Base-by-base conservation (phyloP, 2,888 invertebrate genomes). In the Ecliptopera silaceata region DNA sequence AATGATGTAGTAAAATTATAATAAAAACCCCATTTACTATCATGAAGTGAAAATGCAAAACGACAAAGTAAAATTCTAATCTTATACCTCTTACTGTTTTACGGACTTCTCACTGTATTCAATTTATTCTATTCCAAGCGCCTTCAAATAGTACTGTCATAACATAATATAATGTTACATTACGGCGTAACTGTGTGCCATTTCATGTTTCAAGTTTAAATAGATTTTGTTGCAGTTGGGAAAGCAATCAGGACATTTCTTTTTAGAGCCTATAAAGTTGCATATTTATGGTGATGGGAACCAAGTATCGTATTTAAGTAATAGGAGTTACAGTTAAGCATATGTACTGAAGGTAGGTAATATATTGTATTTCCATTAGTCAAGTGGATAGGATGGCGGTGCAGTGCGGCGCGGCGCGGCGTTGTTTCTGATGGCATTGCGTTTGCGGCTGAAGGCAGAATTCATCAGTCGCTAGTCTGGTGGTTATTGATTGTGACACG, bases 401-500 rank as follows among this genome's bases (percentile, higher is more conserved):
- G 56, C 59, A 6, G 38, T 17, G 11, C 18, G 17, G 43, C 34
- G 61, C 48, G 34, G 20, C 34, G 38, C 36, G 59, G 61, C 54
- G 49, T 44, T 47, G 36, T 31, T 34, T 59, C 32, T 58, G 60
- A 58, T 51, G 56, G 58, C 15, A 53, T 32, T 52, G 59, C 41
- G 46, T 50, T 32, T 52, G 59, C 41, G 46, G 55, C 58, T 55
- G 60, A 57, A 62, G 72, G 77, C 67, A 70, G 71, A 75, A 83
- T 79, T 77, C 78, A 82, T 81, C 79, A 79, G 78, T 68, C 50
- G 72, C 69, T 61, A 61, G 75, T 70, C 63, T 67, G 64, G 69
- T 71, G 72, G 83, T 82, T 86, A 87, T 87, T 84, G 87, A 86
- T 87, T 82, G 84, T 84, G 84, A 85, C 80, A 74, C 72, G 74